phyloP scores from a whole-genome alignment of 2,113 vertebrate species.

The Semicossyphus pulcher region DNA sequence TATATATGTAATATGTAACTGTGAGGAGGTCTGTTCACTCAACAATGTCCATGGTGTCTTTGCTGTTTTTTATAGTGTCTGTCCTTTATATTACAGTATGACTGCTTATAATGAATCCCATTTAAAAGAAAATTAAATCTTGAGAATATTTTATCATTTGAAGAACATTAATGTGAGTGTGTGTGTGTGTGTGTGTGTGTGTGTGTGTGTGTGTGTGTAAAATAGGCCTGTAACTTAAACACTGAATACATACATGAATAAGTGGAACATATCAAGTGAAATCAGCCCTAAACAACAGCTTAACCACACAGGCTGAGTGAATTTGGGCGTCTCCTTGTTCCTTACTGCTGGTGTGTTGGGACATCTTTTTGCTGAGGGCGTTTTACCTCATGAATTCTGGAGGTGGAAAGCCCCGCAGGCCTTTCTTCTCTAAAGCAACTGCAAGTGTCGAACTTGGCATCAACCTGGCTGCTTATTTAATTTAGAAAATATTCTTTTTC shows the following conservation, averaged over 20 bases:
- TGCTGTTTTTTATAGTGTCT: too few relatives aligned
- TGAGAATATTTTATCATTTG: not conserved
- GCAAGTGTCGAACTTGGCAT: constrained; percentile 16
- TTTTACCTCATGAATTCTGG: constrained; percentile 74
- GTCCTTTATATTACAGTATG: too few relatives aligned
- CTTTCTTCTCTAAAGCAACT: constrained; percentile 50
- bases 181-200: too few relatives aligned
- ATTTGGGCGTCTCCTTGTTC: constrained; percentile 37
- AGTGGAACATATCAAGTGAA: constrained; percentile 16
- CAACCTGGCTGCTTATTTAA: constrained; percentile 27
- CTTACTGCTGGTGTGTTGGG: constrained; percentile 49
- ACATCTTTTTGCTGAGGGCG: constrained; percentile 71
- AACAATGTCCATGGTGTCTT: too few relatives aligned
- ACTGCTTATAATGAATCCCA: not conserved
- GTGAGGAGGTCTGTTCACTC: too few relatives aligned
- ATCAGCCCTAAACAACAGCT: constrained; percentile 12
- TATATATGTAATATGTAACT: too few relatives aligned
- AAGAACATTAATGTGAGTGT: too few relatives aligned
- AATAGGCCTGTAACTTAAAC: not conserved
- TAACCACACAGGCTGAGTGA: constrained; percentile 15
- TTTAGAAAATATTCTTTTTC: constrained; percentile 1
- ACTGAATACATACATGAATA: not conserved
- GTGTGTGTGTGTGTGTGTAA: not conserved
- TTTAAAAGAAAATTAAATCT: not conserved
- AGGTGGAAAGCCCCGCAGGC: constrained; percentile 72